Evolutionary conservation across 2,888 invertebrate genomes (phyloP).

Genomic region (Aphrophora alni): DNA sequence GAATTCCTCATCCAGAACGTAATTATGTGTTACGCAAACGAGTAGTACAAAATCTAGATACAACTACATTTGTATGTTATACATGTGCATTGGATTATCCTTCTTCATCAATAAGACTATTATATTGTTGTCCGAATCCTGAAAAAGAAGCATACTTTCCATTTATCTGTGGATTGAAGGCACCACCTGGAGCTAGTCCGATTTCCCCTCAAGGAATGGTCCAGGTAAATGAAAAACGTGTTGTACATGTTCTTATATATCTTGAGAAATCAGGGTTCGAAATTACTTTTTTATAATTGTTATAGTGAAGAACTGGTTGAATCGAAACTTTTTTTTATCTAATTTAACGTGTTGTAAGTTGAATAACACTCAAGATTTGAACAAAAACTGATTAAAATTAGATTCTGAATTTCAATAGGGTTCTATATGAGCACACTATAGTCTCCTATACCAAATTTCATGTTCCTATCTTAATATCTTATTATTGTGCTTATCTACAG

Average conservation of each 20-base stretch:
- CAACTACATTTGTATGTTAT: slow-evolving; percentile 85
- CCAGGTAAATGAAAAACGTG: slow-evolving; percentile 45
- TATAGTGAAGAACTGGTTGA: background rate
- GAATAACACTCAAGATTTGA: no score
- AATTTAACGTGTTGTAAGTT: no score
- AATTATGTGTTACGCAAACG: slow-evolving; percentile 82
- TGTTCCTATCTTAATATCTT: no score
- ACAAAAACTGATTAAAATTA: no score
- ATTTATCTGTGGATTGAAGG: slow-evolving; percentile 80
- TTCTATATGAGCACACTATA: no score
- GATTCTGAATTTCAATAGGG: no score
- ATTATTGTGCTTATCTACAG: no score
- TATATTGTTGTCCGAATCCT: slow-evolving; percentile 67
- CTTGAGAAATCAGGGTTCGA: no score
- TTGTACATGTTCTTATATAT: background rate
- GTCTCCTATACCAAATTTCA: no score
- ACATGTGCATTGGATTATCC: slow-evolving; percentile 85
- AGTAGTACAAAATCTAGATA: slow-evolving; percentile 68
- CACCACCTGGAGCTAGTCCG: slow-evolving; percentile 85
- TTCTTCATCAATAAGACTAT: slow-evolving; percentile 77
- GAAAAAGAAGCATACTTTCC: slow-evolving; percentile 83
- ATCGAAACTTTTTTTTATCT: background rate
- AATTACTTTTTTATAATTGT: slow-evolving; percentile 18
- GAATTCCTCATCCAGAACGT: slow-evolving; percentile 77
- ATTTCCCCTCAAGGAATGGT: slow-evolving; percentile 81